These are phyloP conservation scores for Macroramphosus scolopax DNA, from an alignment of 2,797 vertebrate genomes.

Conservation along the genomic window DNA sequence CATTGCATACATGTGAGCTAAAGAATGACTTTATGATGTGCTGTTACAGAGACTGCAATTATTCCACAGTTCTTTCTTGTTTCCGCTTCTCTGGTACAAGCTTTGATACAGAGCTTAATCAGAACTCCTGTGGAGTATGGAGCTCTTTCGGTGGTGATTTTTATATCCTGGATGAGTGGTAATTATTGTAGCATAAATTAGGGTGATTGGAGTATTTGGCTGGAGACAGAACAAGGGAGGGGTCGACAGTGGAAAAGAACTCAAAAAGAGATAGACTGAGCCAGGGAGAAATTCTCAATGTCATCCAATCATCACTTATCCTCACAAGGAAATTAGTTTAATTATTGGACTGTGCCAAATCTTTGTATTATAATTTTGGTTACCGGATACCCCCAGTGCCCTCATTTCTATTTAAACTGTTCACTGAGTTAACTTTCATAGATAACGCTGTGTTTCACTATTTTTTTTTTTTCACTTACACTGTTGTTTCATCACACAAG, in stretches of 20 bases:
- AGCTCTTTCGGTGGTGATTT: slow-evolving; percentile 64
- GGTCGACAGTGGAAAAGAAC: slow-evolving; percentile 43
- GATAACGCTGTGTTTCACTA: slow-evolving; percentile 51
- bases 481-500: slow-evolving; percentile 63
- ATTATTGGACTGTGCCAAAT: slow-evolving; percentile 71
- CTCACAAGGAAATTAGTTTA: slow-evolving; percentile 73
- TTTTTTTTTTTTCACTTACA: slow-evolving; percentile 51
- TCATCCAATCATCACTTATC: slow-evolving; percentile 68
- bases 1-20: slow-evolving; percentile 30
- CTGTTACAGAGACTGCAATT: slow-evolving; percentile 64
- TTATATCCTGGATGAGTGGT: slow-evolving; percentile 72
- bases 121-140: slow-evolving; percentile 67
- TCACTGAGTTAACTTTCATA: slow-evolving; percentile 60
- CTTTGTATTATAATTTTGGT: slow-evolving; percentile 72
- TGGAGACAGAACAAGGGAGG: slow-evolving; percentile 51
- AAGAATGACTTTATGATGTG: slow-evolving; percentile 61
- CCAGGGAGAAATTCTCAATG: slow-evolving; percentile 64
- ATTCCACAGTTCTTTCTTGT: slow-evolving; percentile 50
- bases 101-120: slow-evolving; percentile 74
- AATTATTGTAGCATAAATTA: slow-evolving; percentile 81
- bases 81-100: slow-evolving; percentile 51
- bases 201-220: slow-evolving; percentile 70
- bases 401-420: slow-evolving; percentile 65
- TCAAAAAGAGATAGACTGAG: slow-evolving; percentile 47
- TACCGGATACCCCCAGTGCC: slow-evolving; percentile 63